Evolutionary conservation across 2,113 vertebrate species (phyloP).

Genomic region (Pycnonotus jocosus): DNA sequence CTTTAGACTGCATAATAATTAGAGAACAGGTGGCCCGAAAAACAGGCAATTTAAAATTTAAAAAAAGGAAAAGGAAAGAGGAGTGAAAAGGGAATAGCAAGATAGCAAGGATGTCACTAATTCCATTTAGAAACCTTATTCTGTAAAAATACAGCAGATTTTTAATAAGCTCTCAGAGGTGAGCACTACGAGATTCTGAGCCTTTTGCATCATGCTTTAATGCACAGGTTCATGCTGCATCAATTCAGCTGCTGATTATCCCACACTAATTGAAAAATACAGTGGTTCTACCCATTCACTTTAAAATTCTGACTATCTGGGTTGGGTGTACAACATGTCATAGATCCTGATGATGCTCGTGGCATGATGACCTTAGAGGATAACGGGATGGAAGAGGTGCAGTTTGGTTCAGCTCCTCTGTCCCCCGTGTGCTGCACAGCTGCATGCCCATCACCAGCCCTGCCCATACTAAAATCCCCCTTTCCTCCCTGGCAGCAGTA

Average conservation of each 20-base stretch:
- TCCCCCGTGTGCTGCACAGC: not conserved
- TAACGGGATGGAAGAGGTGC: fast-evolving
- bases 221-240: not conserved
- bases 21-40: not conserved
- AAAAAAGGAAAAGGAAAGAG: not conserved
- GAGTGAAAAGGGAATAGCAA: not conserved
- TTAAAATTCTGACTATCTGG: not conserved
- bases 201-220: not conserved
- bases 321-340: not conserved
- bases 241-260: not conserved
- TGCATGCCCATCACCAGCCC: not conserved
- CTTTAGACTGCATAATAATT: not conserved
- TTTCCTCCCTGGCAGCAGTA: not conserved
- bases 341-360: not conserved
- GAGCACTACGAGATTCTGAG: not conserved
- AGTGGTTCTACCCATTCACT: fast-evolving
- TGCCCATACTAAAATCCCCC: not conserved
- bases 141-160: not conserved
- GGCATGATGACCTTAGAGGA: not conserved
- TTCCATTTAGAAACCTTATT: not conserved
- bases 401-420: not conserved
- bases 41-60: not conserved
- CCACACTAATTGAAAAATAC: not conserved
- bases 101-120: not conserved
- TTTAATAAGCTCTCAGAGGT: not conserved